Conservation (phyloP, 2,113 vertebrate species). For the Gavialis gangeticus region DNA sequence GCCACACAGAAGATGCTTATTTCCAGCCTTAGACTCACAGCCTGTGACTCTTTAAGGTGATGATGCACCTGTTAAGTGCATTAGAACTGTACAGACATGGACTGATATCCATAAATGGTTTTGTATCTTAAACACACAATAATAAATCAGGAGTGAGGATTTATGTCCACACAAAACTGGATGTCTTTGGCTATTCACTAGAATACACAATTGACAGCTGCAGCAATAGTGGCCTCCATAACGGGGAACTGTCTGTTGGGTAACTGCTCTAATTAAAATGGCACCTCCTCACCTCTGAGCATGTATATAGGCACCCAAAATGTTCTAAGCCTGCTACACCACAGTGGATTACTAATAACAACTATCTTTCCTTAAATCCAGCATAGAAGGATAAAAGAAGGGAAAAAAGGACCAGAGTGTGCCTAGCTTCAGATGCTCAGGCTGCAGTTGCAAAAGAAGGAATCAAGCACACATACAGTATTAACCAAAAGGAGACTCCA, state of each 20-base stretch:
- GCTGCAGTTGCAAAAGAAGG: background rate
- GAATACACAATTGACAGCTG: background rate
- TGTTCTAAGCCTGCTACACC: background rate
- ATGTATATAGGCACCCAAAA: background rate
- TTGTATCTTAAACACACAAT: slow-evolving; percentile 9
- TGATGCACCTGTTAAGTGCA: too few species aligned
- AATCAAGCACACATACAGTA: background rate
- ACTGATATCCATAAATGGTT: background rate
- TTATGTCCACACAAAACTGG: background rate
- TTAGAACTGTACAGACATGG: too few species aligned
- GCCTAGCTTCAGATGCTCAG: background rate
- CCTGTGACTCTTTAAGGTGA: too few species aligned
- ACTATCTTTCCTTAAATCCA: background rate
- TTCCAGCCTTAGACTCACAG: too few species aligned
- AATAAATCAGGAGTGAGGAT: background rate
- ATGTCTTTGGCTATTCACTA: background rate
- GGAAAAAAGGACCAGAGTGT: background rate
- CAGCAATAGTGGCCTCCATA: background rate
- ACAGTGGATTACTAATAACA: background rate
- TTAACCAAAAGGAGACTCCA: slow-evolving; percentile 46
- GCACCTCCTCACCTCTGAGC: slow-evolving; percentile 28
- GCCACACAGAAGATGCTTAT: too few species aligned
- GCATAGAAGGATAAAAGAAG: background rate
- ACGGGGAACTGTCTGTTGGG: slow-evolving; percentile 15
- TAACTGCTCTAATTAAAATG: background rate